phyloP scores from a whole-genome alignment of 2,797 vertebrate species.

The Enteromius viviparus region DNA sequence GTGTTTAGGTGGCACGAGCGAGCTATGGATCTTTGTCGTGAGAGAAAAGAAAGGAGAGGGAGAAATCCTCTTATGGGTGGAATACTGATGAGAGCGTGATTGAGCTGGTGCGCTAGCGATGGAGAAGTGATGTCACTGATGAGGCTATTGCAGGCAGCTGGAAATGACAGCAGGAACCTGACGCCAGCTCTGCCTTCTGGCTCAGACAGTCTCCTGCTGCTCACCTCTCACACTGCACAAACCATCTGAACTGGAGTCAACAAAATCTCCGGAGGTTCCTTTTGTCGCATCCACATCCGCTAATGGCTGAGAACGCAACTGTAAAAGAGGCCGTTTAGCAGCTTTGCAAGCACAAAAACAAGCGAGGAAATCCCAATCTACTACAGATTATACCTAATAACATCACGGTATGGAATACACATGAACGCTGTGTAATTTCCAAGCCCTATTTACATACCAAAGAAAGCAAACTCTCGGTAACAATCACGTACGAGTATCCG shows the following conservation, averaged over 20 bases:
- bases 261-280: constrained; percentile 40
- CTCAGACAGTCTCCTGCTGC: constrained; percentile 51
- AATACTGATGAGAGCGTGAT: constrained; percentile 54
- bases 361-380: constrained; percentile 18
- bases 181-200: constrained; percentile 48
- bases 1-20: constrained; percentile 24
- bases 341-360: constrained; percentile 34
- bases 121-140: constrained; percentile 57
- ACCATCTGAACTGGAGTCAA: constrained; percentile 49
- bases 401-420: constrained; percentile 7
- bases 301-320: constrained; percentile 1
- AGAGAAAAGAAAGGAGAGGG: constrained; percentile 23
- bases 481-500: background rate
- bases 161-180: constrained; percentile 55
- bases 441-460: background rate
- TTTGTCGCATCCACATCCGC: constrained; percentile 7
- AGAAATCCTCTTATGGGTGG: constrained; percentile 39
- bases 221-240: constrained; percentile 54
- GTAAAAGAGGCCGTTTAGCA: constrained; percentile 23
- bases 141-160: constrained; percentile 56
- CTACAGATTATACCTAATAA: constrained; percentile 30
- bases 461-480: constrained; percentile 19
- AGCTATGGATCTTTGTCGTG: constrained; percentile 30
- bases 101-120: constrained; percentile 40
- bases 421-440: constrained; percentile 11